Percentiles rank a stretch among this genome's conserved stretches.
These are phyloP conservation scores for Phragmatobia fuliginosa DNA, from an alignment of 2,888 invertebrate genomes.

Conservation along the genomic window DNA sequence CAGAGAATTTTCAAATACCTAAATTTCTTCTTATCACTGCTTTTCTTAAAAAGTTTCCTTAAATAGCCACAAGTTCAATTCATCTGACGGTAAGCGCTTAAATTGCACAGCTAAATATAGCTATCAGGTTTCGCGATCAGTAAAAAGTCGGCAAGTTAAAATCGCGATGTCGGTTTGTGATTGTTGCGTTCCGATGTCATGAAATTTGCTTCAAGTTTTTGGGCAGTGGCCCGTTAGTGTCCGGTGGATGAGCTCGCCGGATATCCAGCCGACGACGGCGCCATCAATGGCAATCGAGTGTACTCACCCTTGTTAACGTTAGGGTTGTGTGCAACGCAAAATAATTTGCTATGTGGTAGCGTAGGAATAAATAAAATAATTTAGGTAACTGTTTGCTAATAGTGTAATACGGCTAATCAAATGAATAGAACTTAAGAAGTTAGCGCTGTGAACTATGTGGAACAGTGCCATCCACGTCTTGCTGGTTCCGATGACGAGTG, in stretches of 20 bases:
- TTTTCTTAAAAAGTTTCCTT: conserved; percentile 24
- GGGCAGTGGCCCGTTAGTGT: conserved; percentile 74
- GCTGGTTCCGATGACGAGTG: conserved; percentile 41
- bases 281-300: conserved; percentile 43
- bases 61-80: conserved; percentile 21
- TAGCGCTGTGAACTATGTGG: conserved; percentile 38
- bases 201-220: conserved; percentile 62
- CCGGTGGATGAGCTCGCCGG: conserved; percentile 80
- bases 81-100: conserved; percentile 25
- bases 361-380: background rate
- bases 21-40: conserved; percentile 26
- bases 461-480: conserved; percentile 47
- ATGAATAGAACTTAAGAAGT: conserved; percentile 34
- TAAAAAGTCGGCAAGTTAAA: conserved; percentile 34
- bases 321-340: conserved; percentile 39
- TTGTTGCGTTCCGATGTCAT: conserved; percentile 41
- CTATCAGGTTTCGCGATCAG: conserved; percentile 40
- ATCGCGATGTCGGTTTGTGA: conserved; percentile 41
- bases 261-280: conserved; percentile 61
- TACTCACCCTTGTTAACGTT: conserved; percentile 58
- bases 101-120: conserved; percentile 24
- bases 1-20: background rate
- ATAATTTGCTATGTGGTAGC: background rate
- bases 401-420: conserved; percentile 14
- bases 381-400: background rate